Evolutionary conservation across 2,113 vertebrate genomes (phyloP), one percentile per base, ranked within the genome.

Genomic region (Platysteira castanea): DNA sequence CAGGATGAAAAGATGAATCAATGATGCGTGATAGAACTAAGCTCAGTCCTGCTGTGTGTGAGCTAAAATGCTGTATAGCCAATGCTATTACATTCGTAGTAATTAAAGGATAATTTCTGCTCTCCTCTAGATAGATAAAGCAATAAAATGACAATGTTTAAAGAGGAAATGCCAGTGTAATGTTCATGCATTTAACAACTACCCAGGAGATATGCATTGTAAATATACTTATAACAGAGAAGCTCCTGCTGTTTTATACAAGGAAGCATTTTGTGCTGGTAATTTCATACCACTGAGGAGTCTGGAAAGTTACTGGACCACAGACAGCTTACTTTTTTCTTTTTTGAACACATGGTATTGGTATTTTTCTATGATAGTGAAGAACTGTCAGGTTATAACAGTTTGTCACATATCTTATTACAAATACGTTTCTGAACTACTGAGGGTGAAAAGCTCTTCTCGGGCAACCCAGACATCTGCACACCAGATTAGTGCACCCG

Each of bases 101-200:
- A 95, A 97, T 96, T 96, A 97, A 96, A 92, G 92, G 94, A 93
- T 95, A 82, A 97, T 97, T 96, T 96, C 84, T 89, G 42, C 71
- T 95, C 78, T 95, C 74, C 64, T 96, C 41, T 89, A 64, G 94
- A 86, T 84, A 63, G 90, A 85, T 77, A 90, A 92, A 97, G 94
- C 93, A 91, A 97, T 89, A 93, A 97, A 96, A 91, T 59, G 84
- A 61, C 68, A 79, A 61, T 82, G 46, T 87, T 97, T 96, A 85
- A 97, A 93, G 84, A 89, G 94, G 67, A 94, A 87, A 97, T 90
- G 74, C 92, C 95, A 69, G 74, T 89, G 79, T 80, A 93, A 93
- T 87, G 79, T 81, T 86, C 27, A 42, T 30, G 90, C 91, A 95
- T 67, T 96, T 96, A 98, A 94, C 67, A 93, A 63, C 96, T 96